Conservation (phyloP, 2,113 vertebrate genomes). For the Dicentrarchus labrax region DNA sequence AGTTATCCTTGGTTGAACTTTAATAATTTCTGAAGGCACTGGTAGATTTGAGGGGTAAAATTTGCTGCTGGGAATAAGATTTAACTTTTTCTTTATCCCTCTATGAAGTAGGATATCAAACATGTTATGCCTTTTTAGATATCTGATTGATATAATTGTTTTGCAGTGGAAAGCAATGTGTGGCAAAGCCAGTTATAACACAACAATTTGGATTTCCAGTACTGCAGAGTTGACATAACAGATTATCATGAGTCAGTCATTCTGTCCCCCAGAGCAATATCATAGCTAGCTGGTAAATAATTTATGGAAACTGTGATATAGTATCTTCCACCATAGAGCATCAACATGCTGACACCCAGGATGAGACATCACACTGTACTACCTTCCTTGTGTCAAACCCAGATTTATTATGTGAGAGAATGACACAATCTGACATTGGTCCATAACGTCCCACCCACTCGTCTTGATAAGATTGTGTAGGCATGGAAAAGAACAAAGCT, state of each 20-base stretch:
- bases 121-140: conserved; percentile 1
- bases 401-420: conserved; percentile 32
- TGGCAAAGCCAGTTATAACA: conserved; percentile 16
- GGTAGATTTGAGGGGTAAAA: conserved; percentile 1
- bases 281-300: conserved; percentile 70
- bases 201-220: conserved; percentile 48
- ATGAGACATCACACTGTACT: conserved; percentile 14
- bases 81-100: conserved; percentile 10
- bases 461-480: conserved; percentile 24
- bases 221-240: conserved; percentile 54
- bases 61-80: neutral
- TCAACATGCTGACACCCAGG: conserved; percentile 33
- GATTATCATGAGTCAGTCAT: conserved; percentile 68
- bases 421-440: conserved; percentile 11
- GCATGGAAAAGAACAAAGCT: conserved; percentile 58
- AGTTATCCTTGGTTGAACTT: conserved; percentile 17
- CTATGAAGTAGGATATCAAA: conserved; percentile 15
- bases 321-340: conserved; percentile 47
- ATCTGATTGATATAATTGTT: neutral
- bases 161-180: neutral
- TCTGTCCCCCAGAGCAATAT: conserved; percentile 62
- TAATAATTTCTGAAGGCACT: conserved; percentile 1
- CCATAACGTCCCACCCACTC: conserved; percentile 35
- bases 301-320: conserved; percentile 66
- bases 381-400: conserved; percentile 25